phyloP scores from a whole-genome alignment of 1,140 invertebrate genomes.

The Drosophila fuyamai region DNA sequence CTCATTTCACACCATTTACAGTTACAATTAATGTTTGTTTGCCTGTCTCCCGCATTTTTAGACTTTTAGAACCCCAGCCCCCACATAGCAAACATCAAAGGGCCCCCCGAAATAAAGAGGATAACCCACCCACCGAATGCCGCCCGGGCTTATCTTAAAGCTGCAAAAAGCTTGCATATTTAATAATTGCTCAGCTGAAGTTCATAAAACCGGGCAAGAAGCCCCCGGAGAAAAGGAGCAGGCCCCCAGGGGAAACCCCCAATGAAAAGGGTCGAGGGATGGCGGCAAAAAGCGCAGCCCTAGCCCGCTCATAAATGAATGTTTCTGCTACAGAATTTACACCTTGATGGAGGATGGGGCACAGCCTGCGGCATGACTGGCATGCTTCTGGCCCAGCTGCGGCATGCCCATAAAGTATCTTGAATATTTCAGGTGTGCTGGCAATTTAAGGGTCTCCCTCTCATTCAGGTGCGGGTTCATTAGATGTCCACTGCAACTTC shows the following conservation, averaged over 20 bases:
- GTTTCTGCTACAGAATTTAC: constrained; percentile 68
- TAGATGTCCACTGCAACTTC: constrained; percentile 68
- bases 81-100: constrained; percentile 58
- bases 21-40: constrained; percentile 81
- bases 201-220: constrained; percentile 61
- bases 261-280: constrained; percentile 65
- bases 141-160: constrained; percentile 46
- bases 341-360: constrained; percentile 39
- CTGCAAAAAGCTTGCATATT: constrained; percentile 68
- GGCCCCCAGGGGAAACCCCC: constrained; percentile 51
- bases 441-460: constrained; percentile 37
- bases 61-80: background rate
- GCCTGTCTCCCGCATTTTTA: constrained; percentile 63
- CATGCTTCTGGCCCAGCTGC: constrained; percentile 61
- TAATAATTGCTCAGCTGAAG: constrained; percentile 70
- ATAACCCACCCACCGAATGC: background rate
- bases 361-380: constrained; percentile 38
- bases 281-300: constrained; percentile 72
- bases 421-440: constrained; percentile 73
- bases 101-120: constrained; percentile 5
- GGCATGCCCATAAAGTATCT: constrained; percentile 75
- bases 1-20: constrained; percentile 77
- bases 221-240: constrained; percentile 22
- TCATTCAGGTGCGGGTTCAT: constrained; percentile 49
- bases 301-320: constrained; percentile 69